These are phyloP conservation scores for Amphiduros pacificus DNA, from an alignment of 2,888 invertebrate genomes.

Conservation along the genomic window DNA sequence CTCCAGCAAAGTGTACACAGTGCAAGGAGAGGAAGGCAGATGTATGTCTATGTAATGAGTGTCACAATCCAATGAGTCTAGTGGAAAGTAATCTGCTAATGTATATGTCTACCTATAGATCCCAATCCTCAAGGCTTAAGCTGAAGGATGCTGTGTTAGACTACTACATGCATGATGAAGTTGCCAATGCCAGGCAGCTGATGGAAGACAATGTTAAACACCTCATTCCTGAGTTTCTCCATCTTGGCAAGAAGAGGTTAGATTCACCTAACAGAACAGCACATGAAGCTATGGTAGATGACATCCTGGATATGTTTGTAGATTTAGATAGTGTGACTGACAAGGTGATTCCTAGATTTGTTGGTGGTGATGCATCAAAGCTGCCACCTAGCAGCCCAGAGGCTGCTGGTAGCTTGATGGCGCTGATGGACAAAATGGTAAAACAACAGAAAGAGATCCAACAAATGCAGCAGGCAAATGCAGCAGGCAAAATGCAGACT, in stretches of 20 bases:
- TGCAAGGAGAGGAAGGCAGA: neutral
- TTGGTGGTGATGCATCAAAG: neutral
- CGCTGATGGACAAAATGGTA: neutral
- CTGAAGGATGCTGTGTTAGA: neutral
- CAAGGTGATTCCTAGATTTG: neutral
- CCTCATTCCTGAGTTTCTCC: neutral
- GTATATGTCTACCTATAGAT: neutral
- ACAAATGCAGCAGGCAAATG: neutral
- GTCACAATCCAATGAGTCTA: neutral
- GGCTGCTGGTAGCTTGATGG: neutral
- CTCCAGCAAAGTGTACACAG: neutral
- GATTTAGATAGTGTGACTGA: neutral
- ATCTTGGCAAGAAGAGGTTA: neutral
- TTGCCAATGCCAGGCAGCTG: neutral
- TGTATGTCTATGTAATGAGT: neutral
- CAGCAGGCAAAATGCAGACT: no score
- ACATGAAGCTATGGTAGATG: neutral
- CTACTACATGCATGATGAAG: neutral
- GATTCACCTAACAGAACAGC: neutral
- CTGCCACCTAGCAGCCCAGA: neutral
- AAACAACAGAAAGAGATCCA: neutral
- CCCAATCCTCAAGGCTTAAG: neutral
- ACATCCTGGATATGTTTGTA: neutral
- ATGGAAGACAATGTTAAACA: neutral
- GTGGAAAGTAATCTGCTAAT: neutral